Conservation (phyloP, 2,888 invertebrate genomes). For the Cryptus armator region DNA sequence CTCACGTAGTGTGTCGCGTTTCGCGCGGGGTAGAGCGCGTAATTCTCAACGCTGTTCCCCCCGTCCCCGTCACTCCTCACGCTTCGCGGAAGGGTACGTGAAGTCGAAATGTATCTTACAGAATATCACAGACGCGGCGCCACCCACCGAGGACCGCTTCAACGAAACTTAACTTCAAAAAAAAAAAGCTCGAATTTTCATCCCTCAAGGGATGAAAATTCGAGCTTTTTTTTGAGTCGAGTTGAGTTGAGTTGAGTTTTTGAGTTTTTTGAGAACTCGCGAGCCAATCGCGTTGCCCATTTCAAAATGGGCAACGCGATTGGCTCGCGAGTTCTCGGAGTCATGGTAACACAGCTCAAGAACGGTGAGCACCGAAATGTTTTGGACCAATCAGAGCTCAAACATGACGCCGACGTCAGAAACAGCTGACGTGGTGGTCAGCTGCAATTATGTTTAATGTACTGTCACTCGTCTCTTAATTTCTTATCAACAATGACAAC, state of each 20-base stretch:
- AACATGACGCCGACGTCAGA: background rate
- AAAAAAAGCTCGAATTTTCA: constrained; percentile 16
- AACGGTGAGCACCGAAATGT: too few species aligned
- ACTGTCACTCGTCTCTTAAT: background rate
- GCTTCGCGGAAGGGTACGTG: background rate
- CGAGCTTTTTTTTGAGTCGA: too few species aligned
- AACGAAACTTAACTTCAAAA: background rate
- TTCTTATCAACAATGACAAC: background rate
- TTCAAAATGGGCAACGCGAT: background rate
- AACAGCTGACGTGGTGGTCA: background rate
- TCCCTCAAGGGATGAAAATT: too few species aligned
- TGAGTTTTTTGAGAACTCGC: too few species aligned
- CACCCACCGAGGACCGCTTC: constrained; percentile 32
- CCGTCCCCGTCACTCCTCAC: background rate
- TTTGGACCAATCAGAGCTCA: too few species aligned
- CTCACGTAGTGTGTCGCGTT: constrained; percentile 20
- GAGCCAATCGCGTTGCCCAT: too few species aligned
- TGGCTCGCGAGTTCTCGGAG: background rate
- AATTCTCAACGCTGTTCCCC: constrained; percentile 1
- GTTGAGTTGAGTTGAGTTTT: too few species aligned
- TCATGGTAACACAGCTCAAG: too few species aligned
- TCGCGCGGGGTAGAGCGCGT: constrained; percentile 15
- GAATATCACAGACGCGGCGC: constrained; percentile 26
- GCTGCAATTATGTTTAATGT: background rate
- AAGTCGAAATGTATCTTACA: background rate